Base-by-base conservation (phyloP, 2,113 vertebrate species). In the Excalfactoria chinensis region DNA sequence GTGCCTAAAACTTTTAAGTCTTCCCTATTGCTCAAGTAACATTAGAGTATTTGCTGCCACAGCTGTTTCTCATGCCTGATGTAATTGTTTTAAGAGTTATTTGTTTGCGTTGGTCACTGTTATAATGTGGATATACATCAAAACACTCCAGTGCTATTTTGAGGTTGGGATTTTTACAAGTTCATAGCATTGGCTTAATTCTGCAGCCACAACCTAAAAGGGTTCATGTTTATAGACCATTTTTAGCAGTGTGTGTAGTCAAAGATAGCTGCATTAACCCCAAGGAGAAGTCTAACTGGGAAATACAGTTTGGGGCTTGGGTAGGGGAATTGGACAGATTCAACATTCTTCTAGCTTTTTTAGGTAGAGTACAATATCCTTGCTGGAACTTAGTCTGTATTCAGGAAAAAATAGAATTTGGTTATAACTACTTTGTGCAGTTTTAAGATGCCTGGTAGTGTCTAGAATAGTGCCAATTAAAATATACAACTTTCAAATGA, bases 81-180 rank as follows among this genome's bases (percentile, higher is more conserved):
- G 84, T 28, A 92, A 93, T 80, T 92, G 84, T 95, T 94, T 85
- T 95, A 87, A 90, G 26, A 70, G 83, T 73, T 94, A 93, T 85
- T 94, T 94, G 87, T 82, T 94, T 92, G 84, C 63, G 78, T 84
- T 87, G 81, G 77, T 88, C 53, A 90, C 55, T 3, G 1, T 82
- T 94, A 79, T 94, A 68, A 35, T 71, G 40, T 51, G 75, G 30
- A 49, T 77, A 72, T 48, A 87, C 72, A 77, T 84, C 93, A 88
- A 87, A 92, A 85, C 69, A 64, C 91, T 48, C 35, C 58, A 69
- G n/a, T 80, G 60, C 69, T 72, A 30, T 59, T 85, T 64, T 51
- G 68, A 77, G 60, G 23, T 35, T 59, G 46, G 23, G 72, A 85
- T 68, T 88, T 92, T 74, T 25, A 68, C 32, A 89, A 89, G 84